These are phyloP conservation scores for Mus musculus DNA, from an alignment of 2,113 vertebrate species.

Conservation along the genomic window DNA sequence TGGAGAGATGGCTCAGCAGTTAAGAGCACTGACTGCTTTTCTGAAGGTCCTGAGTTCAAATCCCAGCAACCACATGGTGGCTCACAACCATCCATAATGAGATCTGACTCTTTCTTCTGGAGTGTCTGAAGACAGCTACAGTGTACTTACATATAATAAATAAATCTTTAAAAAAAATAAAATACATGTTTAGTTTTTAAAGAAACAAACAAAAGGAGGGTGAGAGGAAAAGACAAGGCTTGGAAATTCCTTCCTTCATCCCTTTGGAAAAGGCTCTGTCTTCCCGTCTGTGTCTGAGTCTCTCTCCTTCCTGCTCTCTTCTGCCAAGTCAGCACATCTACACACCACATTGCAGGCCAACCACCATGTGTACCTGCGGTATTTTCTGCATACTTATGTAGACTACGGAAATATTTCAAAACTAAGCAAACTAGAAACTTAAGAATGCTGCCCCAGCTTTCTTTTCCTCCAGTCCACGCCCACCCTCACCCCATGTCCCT, in stretches of 20 bases:
- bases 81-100: too few species aligned
- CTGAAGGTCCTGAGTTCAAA: too few species aligned
- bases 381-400: background rate
- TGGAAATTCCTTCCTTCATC: background rate
- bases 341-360: background rate
- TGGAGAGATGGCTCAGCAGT: too few species aligned
- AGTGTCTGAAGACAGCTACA: too few species aligned
- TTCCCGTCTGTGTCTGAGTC: background rate
- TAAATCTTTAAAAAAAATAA: too few species aligned
- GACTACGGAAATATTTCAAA: conserved; percentile 34
- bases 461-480: background rate
- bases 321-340: background rate
- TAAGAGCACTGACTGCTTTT: too few species aligned
- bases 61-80: too few species aligned
- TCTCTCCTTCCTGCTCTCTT: background rate
- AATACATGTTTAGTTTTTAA: background rate
- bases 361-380: background rate
- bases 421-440: background rate
- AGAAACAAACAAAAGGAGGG: background rate
- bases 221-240: background rate
- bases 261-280: background rate
- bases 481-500: background rate
- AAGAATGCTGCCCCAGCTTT: background rate
- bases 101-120: too few species aligned
- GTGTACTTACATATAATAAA: too few species aligned